Conservation (phyloP, 2,888 invertebrate genomes). For the Uloborus plumipes region DNA sequence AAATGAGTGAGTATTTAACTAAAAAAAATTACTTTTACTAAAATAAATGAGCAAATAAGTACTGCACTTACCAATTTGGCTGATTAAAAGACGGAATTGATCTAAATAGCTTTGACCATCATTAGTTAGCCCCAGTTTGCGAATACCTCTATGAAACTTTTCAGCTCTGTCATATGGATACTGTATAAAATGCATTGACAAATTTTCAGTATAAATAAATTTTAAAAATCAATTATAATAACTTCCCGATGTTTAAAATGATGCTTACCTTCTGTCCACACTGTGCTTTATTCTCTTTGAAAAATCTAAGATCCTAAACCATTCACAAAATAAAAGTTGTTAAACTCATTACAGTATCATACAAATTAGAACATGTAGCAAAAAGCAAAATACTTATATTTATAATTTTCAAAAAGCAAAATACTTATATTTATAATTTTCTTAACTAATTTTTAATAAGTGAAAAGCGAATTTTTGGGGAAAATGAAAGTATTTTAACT, state of each 20-base stretch:
- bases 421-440: no score
- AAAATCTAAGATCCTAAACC: slow-evolving; percentile 80
- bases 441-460: no score
- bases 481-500: no score
- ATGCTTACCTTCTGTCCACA: slow-evolving; percentile 75
- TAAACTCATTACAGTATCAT: no score
- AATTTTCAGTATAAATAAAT: background rate
- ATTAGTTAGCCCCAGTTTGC: slow-evolving; percentile 84
- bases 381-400: no score
- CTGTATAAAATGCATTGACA: slow-evolving; percentile 22
- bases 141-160: slow-evolving; percentile 91
- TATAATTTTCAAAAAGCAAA: no score
- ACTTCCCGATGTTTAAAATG: no score
- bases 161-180: slow-evolving; percentile 89
- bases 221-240: background rate
- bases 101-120: slow-evolving; percentile 92
- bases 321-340: background rate
- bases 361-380: no score
- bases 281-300: slow-evolving; percentile 80
- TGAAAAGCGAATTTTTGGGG: no score
- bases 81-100: slow-evolving; percentile 90
- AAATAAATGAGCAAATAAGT: background rate
- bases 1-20: background rate
- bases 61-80: slow-evolving; percentile 83
- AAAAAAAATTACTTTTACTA: background rate